Base-by-base conservation (phyloP, 2,888 invertebrate genomes). In the Cetonia aurata region DNA sequence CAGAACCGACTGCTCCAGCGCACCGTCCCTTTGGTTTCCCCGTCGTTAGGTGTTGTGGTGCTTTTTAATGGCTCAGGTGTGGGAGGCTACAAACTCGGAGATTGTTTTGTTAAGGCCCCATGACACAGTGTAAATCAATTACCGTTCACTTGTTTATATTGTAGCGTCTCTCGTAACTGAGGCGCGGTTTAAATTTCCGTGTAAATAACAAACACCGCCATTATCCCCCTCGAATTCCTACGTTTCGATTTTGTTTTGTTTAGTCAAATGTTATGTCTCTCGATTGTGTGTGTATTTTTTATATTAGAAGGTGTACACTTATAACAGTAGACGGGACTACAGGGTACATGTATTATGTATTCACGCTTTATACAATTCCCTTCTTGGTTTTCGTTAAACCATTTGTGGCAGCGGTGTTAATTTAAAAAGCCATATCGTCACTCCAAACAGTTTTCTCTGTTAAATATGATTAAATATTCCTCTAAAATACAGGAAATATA, bases 81-180 rank as follows among this genome's bases (percentile, higher is more conserved):
- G 73, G 74, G 74, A 74, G 73, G 70, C 66, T 74, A 74, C 74
- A 74, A 71, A 73, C 72, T 71, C 70, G 71, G 65, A 71, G 74
- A 74, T 74, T 74, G 74, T 74, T 74, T 74, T 73, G 74, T 74
- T 74, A 74, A 72, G 74, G 71, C 67, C 71, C 67, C 69, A 71
- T 73, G 73, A 74, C 72, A 72, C 69, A 71, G 72, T 74, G 74
- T 74, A 73, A 74, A 74, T 74, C 74, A 74, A 74, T 74, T 74
- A 74, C 72, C 59, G 72, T 71, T 71, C 71, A 71, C 71, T 71
- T 71, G 71, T 71, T 71, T 71, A 71, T 71, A 71, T 71, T 71
- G 68, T 69, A 71, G 60, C 71, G 71, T 71, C 68, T 60, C 57
- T 68, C 67, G 66, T 67, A 59, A 67, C 70, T 57, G 67, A 71